Evolutionary conservation across 2,888 invertebrate genomes (phyloP), one percentile per base, ranked within the genome.

Genomic region (Sesia apiformis): DNA sequence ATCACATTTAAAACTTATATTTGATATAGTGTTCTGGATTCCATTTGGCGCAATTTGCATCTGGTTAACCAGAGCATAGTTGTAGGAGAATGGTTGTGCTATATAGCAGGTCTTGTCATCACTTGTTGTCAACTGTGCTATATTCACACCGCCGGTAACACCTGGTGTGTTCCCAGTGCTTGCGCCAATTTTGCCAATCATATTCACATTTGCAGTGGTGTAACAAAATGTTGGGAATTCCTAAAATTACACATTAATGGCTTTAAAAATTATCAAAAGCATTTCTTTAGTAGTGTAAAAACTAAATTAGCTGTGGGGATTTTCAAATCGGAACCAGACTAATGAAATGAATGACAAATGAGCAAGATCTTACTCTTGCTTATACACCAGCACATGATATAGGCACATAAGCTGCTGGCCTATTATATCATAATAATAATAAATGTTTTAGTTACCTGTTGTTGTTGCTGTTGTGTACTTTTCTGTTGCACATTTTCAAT

Each of bases 1-100:
- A 79, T 96, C 96, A 81, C 96, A 96, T 82, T 96, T 96, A 77
- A 95, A 96, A 65, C 95, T 95, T 39, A 96, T 95, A 72, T 95
- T 95, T 8, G 94, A 93, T 72, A 94, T 93, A 56, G 94, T 92
- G 68, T 94, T 94, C 73, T 94, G 93, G 54, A 91, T 78, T 58
- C 92, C 91, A 70, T 92, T 92, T 55, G 92, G 92, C 38, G 94
- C 93, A 57, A 96, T 90, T 67, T 95, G 94, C 94, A 96, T 96
- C 78, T 96, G 96, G 81, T 96, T 96, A 52, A 94, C 93, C 63
- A 96, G 87, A 3, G 96, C 95, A 88, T 96, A 96, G 74, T 96
- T 96, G 72, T 94, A 94, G 53, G 93, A 92, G 67, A 94, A 93
- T 4, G 94, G 94, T 68, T 94, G 94, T 39, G 94, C 93, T 64